Evolutionary conservation across 2,113 vertebrate genomes (phyloP).

Genomic region (Rhinopithecus roxellana): DNA sequence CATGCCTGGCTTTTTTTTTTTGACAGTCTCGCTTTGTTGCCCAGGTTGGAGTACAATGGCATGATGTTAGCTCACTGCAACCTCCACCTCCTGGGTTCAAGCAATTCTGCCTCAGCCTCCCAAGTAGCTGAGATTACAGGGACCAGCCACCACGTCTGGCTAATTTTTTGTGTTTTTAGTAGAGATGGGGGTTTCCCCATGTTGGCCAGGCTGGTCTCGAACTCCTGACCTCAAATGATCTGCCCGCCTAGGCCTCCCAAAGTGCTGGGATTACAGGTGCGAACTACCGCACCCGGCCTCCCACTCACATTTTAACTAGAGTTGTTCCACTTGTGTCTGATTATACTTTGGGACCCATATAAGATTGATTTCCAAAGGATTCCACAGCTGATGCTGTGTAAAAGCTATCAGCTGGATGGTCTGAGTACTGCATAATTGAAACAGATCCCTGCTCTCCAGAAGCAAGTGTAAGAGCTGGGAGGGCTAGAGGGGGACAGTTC

Average conservation of each 20-base stretch:
- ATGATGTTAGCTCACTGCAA: too few relatives aligned
- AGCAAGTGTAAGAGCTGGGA: accelerated
- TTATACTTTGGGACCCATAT: background rate
- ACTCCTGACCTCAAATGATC: too few relatives aligned
- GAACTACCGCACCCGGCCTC: background rate
- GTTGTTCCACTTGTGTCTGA: background rate
- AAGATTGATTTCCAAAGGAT: background rate
- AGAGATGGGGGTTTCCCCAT: too few relatives aligned
- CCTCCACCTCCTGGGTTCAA: too few relatives aligned
- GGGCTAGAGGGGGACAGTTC: background rate
- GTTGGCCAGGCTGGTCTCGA: too few relatives aligned
- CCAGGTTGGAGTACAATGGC: too few relatives aligned
- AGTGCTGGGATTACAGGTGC: too few relatives aligned
- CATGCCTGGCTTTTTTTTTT: background rate
- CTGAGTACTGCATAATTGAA: background rate
- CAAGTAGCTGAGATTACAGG: too few relatives aligned
- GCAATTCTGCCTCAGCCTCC: too few relatives aligned
- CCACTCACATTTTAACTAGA: background rate
- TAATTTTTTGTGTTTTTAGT: too few relatives aligned
- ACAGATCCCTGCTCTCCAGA: background rate
- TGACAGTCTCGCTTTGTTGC: too few relatives aligned
- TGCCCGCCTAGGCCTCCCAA: too few relatives aligned
- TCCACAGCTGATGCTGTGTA: background rate
- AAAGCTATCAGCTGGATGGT: background rate
- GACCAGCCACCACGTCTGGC: accelerated